Base-by-base conservation (phyloP, 2,113 vertebrate species). In the Eidolon helvum region DNA sequence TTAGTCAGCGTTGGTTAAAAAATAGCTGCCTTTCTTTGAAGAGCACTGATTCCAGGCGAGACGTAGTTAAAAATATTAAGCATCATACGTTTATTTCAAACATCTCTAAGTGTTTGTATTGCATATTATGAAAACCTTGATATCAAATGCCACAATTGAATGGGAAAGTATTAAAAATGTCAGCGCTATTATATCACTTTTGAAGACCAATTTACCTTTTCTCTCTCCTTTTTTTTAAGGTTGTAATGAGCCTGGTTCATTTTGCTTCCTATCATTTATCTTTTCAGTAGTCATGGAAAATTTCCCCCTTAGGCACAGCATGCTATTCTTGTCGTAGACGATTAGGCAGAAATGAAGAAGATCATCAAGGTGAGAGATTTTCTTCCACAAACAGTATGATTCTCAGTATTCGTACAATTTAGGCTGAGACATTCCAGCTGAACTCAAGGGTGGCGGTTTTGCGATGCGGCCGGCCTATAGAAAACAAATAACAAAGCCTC, bases 231-330 rank as follows among this genome's bases (percentile, higher is more conserved):
- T 96, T 97, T 96, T 88, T 97, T 94, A 96, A 97, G 95, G 83
- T 98, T 98, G 94, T 98, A 98, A 98, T 98, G 98, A 99, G 98
- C 98, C 98, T 98, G 96, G 98, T 98, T 99, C 96, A 97, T 99
- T 99, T 99, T 98, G 97, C 98, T 98, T 98, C 97, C 89, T 98
- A 98, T 97, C 97, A 98, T 99, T 98, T 98, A 98, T 99, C 98
- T 98, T 98, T 98, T 97, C 96, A 95, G 94, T 91, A 87, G 97
- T 98, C 98, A 99, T 98, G 96, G 98, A 99, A 98, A 99, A 98
- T 97, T 98, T 98, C 63, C 97, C 98, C 98, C 96, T 97, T 97
- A 98, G 98, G 97, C 98, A 97, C 93, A 98, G 97, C 96, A 93
- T 87, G 97, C 91, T 98, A 98, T 99, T 99, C 97, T 98, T 98